phyloP scores from a whole-genome alignment of 2,113 vertebrate genomes.

The Salvelinus fontinalis region DNA sequence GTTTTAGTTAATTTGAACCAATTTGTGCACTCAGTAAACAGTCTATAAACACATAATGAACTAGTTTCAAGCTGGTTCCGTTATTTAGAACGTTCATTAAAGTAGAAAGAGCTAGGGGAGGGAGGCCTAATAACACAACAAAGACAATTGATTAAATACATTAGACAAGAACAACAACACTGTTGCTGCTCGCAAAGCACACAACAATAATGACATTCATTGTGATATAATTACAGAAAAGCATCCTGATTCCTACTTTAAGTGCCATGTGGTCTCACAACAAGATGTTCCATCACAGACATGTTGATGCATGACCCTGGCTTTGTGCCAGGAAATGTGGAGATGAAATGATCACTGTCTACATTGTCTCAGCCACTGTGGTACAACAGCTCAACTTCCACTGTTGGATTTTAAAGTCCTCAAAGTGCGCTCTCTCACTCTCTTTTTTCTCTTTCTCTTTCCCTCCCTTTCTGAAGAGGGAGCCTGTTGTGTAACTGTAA shows the following conservation, averaged over 20 bases:
- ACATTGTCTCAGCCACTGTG: constrained; percentile 22
- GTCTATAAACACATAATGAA: not conserved
- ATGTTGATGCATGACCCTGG: constrained; percentile 60
- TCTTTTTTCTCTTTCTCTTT: not conserved
- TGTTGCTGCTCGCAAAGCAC: constrained; percentile 36
- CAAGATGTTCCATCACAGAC: constrained; percentile 47
- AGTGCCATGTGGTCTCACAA: constrained; percentile 64
- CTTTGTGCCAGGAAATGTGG: constrained; percentile 53
- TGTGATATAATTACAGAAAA: constrained; percentile 64
- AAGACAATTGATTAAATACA: constrained; percentile 40
- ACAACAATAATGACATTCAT: constrained; percentile 66
- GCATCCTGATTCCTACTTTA: constrained; percentile 58
- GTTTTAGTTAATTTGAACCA: no score
- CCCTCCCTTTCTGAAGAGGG: not conserved
- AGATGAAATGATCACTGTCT: constrained; percentile 41
- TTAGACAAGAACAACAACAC: constrained; percentile 17
- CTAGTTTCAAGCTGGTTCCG: no score
- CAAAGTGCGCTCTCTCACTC: not conserved
- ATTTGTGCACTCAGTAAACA: no score
- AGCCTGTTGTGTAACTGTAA: not conserved
- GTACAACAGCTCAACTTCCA: constrained; percentile 2
- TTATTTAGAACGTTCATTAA: constrained; percentile 16
- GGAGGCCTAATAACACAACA: constrained; percentile 21
- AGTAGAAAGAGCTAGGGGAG: constrained; percentile 35
- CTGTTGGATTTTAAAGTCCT: constrained; percentile 7